Evolutionary conservation across 2,797 vertebrate species (phyloP).

Genomic region (Potorous gilbertii): DNA sequence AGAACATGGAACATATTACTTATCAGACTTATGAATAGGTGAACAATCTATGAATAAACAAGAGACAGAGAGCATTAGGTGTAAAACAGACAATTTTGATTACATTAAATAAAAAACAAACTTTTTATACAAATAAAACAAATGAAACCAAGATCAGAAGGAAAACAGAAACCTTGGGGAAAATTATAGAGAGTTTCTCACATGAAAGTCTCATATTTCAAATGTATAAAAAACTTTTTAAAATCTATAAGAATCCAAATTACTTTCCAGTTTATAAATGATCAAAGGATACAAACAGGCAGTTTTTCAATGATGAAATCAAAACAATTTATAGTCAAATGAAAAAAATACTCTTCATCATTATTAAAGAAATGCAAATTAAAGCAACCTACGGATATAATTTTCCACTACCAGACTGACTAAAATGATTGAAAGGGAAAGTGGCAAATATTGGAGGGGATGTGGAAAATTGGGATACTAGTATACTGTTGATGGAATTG

Average conservation of each 20-base stretch:
- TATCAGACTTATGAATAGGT: background rate
- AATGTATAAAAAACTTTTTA: background rate
- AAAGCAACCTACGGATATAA: background rate
- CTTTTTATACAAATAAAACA: background rate
- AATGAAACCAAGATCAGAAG: background rate
- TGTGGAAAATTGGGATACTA: background rate
- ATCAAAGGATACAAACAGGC: background rate
- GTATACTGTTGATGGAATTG: background rate
- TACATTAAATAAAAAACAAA: background rate
- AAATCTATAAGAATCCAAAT: background rate
- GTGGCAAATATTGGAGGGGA: background rate
- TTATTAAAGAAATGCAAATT: background rate
- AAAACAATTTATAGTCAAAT: background rate
- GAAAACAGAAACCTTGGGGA: background rate
- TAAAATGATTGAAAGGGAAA: background rate
- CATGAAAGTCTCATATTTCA: background rate
- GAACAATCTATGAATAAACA: background rate
- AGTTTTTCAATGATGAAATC: background rate
- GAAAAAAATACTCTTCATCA: background rate
- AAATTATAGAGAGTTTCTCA: background rate
- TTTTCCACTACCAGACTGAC: background rate
- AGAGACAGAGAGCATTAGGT: background rate
- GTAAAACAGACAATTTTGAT: background rate
- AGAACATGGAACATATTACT: background rate
- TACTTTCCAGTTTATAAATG: background rate